phyloP scores from a whole-genome alignment of 1,140 invertebrate genomes.

The Drosophila nigrodunni region DNA sequence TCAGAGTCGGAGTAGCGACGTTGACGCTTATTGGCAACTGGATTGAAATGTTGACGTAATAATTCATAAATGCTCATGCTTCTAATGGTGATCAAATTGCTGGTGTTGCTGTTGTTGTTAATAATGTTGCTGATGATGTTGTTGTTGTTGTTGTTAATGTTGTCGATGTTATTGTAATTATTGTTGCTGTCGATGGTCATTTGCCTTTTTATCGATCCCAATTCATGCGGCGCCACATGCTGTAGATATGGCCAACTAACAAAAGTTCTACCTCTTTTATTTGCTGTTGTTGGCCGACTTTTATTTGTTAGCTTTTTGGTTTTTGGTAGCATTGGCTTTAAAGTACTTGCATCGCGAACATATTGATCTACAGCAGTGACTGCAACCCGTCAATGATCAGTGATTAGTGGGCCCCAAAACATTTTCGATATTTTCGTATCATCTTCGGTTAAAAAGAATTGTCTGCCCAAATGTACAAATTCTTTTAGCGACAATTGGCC shows the following conservation, averaged over 20 bases:
- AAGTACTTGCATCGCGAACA: conserved; percentile 49
- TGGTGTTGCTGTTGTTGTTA: conserved; percentile 36
- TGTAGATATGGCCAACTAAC: conserved; percentile 70
- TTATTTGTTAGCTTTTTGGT: conserved; percentile 21
- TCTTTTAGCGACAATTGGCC: conserved; percentile 91
- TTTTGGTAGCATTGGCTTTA: conserved; percentile 65
- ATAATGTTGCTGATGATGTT: conserved; percentile 24
- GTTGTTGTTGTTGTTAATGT: conserved; percentile 25
- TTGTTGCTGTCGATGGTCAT: conserved; percentile 39
- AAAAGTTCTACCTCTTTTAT: conserved; percentile 53
- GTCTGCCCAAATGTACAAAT: conserved; percentile 91
- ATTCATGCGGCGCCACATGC: conserved; percentile 70
- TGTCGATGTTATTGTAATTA: conserved; percentile 18
- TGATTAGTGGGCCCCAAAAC: conserved; percentile 91
- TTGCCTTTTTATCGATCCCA: conserved; percentile 43
- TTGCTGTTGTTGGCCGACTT: conserved; percentile 21
- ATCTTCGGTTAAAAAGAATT: conserved; percentile 92
- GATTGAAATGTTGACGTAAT: conserved; percentile 55
- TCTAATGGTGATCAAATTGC: conserved; percentile 58
- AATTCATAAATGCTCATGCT: conserved; percentile 74
- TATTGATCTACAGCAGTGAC: conserved; percentile 77
- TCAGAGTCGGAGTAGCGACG: conserved; percentile 36
- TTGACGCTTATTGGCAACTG: conserved; percentile 45
- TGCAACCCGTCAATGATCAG: conserved; percentile 81
- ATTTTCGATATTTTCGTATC: conserved; percentile 91